phyloP scores from a whole-genome alignment of 2,888 invertebrate genomes.

The Zaprionus lineosus region DNA sequence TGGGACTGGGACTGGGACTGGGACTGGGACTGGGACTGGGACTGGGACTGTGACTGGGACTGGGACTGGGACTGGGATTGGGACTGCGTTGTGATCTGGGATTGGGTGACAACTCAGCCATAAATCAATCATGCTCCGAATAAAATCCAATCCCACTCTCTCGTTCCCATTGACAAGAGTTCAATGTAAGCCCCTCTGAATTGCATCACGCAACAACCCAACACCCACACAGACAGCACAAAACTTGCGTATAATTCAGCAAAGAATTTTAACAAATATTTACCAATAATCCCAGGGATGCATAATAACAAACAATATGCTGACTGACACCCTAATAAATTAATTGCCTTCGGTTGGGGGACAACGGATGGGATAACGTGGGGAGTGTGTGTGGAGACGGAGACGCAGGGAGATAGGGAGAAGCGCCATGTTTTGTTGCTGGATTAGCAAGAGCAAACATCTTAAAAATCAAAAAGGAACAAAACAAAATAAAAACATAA shows the following conservation, averaged over 20 bases:
- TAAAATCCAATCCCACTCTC: conserved; percentile 1
- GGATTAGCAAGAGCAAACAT: conserved; percentile 61
- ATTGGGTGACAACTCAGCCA: conserved; percentile 37
- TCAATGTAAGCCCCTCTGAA: conserved; percentile 13
- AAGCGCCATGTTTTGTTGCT: conserved; percentile 35
- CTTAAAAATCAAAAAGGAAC: too few relatives aligned
- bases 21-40: too few relatives aligned
- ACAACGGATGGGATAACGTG: not conserved
- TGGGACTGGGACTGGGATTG: too few relatives aligned
- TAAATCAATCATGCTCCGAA: conserved; percentile 72
- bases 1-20: too few relatives aligned
- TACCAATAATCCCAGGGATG: conserved; percentile 67
- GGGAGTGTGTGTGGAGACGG: too few relatives aligned
- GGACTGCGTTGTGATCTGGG: conserved; percentile 33
- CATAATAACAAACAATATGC: conserved; percentile 51
- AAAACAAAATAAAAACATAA: conserved; percentile 31
- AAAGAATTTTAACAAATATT: conserved; percentile 65
- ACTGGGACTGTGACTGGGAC: too few relatives aligned
- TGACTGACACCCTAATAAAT: conserved; percentile 45
- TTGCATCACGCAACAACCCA: not conserved
- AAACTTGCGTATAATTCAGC: conserved; percentile 57
- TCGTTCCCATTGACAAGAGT: conserved; percentile 22
- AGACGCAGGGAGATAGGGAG: conserved; percentile 14
- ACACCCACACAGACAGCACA: not conserved
- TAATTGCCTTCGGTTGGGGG: conserved; percentile 2